These are phyloP conservation scores for Byasa hedistus DNA, from an alignment of 2,888 invertebrate species.

Conservation along the genomic window DNA sequence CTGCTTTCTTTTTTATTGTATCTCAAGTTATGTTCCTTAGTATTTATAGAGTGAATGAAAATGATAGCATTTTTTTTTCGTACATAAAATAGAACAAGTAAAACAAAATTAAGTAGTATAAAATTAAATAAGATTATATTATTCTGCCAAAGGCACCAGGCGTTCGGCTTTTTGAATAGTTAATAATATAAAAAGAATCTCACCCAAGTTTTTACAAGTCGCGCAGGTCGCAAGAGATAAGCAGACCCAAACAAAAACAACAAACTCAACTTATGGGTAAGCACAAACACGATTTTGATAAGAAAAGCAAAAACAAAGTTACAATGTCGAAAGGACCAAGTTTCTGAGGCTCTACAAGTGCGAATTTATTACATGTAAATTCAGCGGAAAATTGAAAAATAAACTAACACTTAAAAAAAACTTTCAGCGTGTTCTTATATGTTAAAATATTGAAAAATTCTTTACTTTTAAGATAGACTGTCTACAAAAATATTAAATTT, in stretches of 20 bases:
- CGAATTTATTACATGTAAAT: not conserved
- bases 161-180: not conserved
- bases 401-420: not conserved
- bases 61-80: too few species aligned
- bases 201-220: conserved; percentile 11
- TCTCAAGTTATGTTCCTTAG: too few species aligned
- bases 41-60: too few species aligned
- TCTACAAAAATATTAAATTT: too few species aligned
- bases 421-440: too few species aligned
- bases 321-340: conserved; percentile 4
- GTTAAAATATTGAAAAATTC: too few species aligned
- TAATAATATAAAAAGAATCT: conserved; percentile 4
- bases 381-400: not conserved
- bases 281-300: conserved; percentile 20
- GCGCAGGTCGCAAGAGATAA: conserved; percentile 19
- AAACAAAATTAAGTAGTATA: too few species aligned
- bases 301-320: conserved; percentile 16
- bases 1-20: too few species aligned
- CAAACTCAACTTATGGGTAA: conserved; percentile 21
- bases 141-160: too few species aligned
- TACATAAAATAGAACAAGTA: too few species aligned
- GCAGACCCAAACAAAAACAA: conserved; percentile 19
- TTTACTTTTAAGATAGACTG: too few species aligned
- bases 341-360: not conserved
- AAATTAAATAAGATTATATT: too few species aligned